Conservation (phyloP, 1,140 invertebrate species). For the Epicauta chinensis region DNA sequence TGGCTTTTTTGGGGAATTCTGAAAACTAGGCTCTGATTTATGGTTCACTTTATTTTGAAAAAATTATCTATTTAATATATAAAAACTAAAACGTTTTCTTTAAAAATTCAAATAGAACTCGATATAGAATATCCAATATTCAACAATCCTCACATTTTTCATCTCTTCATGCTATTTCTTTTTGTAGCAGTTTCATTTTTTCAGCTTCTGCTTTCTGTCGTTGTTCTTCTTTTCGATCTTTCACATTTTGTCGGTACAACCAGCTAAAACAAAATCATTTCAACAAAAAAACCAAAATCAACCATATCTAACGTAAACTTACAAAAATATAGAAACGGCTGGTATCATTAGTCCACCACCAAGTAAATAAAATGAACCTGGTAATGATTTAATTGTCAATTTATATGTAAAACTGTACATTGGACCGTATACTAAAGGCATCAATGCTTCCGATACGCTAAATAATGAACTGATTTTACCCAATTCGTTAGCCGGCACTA, state of each 20-base stretch:
- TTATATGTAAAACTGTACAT: slow-evolving; percentile 70
- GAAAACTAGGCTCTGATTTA: too few species aligned
- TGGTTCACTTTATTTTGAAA: too few species aligned
- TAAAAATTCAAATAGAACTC: too few species aligned
- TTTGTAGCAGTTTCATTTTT: slow-evolving; percentile 1
- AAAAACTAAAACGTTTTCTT: too few species aligned
- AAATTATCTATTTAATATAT: too few species aligned
- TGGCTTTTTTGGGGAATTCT: too few species aligned
- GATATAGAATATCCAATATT: too few species aligned
- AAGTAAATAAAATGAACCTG: slow-evolving; percentile 73
- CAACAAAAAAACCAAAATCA: neutral
- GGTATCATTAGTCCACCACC: slow-evolving; percentile 66
- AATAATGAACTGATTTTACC: slow-evolving; percentile 76
- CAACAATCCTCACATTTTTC: too few species aligned
- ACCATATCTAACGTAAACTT: too few species aligned
- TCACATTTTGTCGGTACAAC: slow-evolving; percentile 49
- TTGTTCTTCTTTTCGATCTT: slow-evolving; percentile 29
- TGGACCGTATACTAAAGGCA: slow-evolving; percentile 70
- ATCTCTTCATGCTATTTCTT: too few species aligned
- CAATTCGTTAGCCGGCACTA: slow-evolving; percentile 62
- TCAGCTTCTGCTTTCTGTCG: slow-evolving; percentile 4
- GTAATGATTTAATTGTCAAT: slow-evolving; percentile 61
- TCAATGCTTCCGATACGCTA: slow-evolving; percentile 70
- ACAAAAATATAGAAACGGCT: slow-evolving; percentile 72
- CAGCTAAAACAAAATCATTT: slow-evolving; percentile 42